Percentiles rank a stretch among this genome's conserved stretches.
Evolutionary conservation across 2,888 invertebrate species (phyloP).

Genomic region (Mythimna pallens): DNA sequence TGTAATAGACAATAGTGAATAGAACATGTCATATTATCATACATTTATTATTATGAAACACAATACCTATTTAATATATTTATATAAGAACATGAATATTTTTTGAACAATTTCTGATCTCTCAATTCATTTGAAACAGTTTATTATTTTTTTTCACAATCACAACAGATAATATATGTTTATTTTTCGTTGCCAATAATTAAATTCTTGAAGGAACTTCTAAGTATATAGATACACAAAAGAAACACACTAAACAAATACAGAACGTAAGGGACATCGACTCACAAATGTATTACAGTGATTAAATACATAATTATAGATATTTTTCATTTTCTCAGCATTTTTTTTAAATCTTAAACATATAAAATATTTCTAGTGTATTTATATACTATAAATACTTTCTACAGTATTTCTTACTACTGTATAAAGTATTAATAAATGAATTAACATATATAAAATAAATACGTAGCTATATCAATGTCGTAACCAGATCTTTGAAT

Average conservation of each 20-base stretch:
- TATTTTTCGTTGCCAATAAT: neutral
- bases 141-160: neutral
- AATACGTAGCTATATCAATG: too few relatives aligned
- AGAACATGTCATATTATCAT: slow-evolving; percentile 22
- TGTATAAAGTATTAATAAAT: too few relatives aligned
- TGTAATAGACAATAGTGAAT: slow-evolving; percentile 18
- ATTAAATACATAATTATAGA: too few relatives aligned
- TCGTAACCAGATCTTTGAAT: too few relatives aligned
- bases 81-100: slow-evolving; percentile 21
- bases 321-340: too few relatives aligned
- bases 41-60: slow-evolving; percentile 30
- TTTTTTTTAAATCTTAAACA: too few relatives aligned
- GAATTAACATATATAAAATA: too few relatives aligned
- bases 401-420: too few relatives aligned
- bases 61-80: slow-evolving; percentile 14
- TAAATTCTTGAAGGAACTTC: neutral
- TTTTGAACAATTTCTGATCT: neutral
- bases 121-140: too few relatives aligned
- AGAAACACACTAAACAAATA: neutral
- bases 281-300: neutral
- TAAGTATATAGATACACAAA: neutral
- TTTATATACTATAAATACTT: too few relatives aligned
- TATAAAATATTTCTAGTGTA: too few relatives aligned
- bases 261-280: neutral
- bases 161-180: neutral